Base-by-base conservation (phyloP, 2,888 invertebrate species). In the Paralinhomoeus sp. region DNA sequence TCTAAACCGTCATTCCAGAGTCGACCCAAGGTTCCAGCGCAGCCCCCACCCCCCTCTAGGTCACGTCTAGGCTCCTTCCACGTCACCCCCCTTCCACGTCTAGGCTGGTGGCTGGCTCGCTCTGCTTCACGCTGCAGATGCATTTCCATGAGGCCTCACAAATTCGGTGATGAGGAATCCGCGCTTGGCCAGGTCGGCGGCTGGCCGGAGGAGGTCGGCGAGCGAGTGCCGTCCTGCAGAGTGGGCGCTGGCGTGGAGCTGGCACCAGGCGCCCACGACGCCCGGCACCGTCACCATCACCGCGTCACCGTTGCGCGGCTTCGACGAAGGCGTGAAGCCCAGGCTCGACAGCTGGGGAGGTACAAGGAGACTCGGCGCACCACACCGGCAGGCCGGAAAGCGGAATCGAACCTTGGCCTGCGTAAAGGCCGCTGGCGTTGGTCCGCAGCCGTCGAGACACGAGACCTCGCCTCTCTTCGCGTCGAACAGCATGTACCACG, bases 381-480 rank as follows among this genome's bases (percentile, higher is more conserved):
- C n/a, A n/a, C n/a, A n/a, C n/a, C n/a, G n/a, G n/a, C 33, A 33
- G 33, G 9, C 33, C 17, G 17, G 12, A 13, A 17, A 33, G 33
- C 17, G 12, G 9, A 33, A 33, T 40, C n/a, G 3, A 7, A 44
- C 21, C 20, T 38, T 40, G 3, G 5, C 13, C 24, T 31, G 2
- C 13, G 44, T 44, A 21, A 44, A 44, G 7, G 17, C 24, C 23
- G 44, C 37, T 7, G 38, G 18, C 3, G 40, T 40, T 12, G 7
- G n/a, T 3, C 44, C 44, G n/a, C 18, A 7, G 20, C 39, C 44
- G 31, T 40, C 18, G 17, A 44, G 33, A 33, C 44, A 44, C 27
- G 27, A 27, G 27, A 27, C 12, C 5, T 27, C 12, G 7, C 12
- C 12, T 12, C 7, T 27, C 27, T 27, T 27, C 27, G 27, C 27